Evolutionary conservation across 1,140 invertebrate species (phyloP), one percentile per base, ranked within the genome.

Genomic region (Procambarus clarkii): DNA sequence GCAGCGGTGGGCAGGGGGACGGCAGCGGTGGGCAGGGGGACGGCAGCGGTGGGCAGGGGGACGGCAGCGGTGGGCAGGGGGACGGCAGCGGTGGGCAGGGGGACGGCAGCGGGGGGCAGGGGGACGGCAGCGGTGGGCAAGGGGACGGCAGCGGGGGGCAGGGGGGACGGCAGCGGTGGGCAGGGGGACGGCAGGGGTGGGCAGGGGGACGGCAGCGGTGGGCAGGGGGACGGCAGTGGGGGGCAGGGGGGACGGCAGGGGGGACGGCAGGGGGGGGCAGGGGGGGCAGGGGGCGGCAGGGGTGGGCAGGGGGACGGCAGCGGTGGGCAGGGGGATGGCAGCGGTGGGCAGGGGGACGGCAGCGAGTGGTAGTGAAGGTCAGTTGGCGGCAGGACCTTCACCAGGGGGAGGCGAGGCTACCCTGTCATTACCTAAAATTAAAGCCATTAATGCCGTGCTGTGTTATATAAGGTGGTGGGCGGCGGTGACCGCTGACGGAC

Each of bases 341-440:
- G 50, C 34, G 21, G 24, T 3, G 21, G 69, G 69, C 69, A 18
- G 69, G 5, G 9, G n/a, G 69, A n/a, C 24, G 69, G 69, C 69
- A 34, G 69, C 34, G 79, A 9, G 48, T 24, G 45, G 78, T n/a
- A 48, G n/a, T 5, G 45, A 18, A 46, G 13, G 78, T 44, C 5
- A 54, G 4, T 54, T 4, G 13, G 60, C 60, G 60, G 60, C 48
- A 54, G 79, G 48, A 45, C 54, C 79, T 15, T 81, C 79, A 13
- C 48, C n/a, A 24, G 24, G 79, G 79, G 78, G 71, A 60, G 85
- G 48, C 50, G 15, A 21, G 45, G 34, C 85, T 58, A 86, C 85
- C 74, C 85, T 58, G 76, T 60, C 46, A 86, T 86, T 86, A 86
- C 34, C 71, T 76, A n/a, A 86, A 86, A 86, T 86, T 78, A 86